A percentile compares a stretch with the other conserved stretches of the same genome.
Evolutionary conservation across 1,140 invertebrate species (phyloP).

Genomic region (Pollicipes pollicipes): DNA sequence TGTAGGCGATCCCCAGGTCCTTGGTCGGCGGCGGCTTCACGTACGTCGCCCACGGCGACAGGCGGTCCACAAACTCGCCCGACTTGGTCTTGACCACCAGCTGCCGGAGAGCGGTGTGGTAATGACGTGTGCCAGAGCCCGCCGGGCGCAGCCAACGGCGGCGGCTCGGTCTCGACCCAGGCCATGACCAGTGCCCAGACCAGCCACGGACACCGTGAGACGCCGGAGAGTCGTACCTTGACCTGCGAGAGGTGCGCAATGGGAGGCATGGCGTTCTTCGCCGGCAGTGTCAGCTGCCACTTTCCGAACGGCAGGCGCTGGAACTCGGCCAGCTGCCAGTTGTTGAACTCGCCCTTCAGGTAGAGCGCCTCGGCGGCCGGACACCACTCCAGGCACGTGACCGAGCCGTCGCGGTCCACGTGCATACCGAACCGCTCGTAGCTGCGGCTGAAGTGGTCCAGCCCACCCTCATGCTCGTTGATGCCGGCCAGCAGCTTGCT

Average conservation of each 20-base stretch:
- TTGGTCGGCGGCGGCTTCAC: too few relatives aligned
- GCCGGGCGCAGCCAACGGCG: too few relatives aligned
- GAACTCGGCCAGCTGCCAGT: constrained; percentile 24
- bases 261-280: too few relatives aligned
- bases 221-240: too few relatives aligned
- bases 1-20: constrained; percentile 49
- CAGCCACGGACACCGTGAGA: too few relatives aligned
- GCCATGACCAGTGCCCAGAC: too few relatives aligned
- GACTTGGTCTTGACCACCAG: constrained; percentile 52
- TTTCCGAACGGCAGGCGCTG: too few relatives aligned
- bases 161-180: too few relatives aligned
- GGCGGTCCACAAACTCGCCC: constrained; percentile 45
- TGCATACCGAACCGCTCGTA: constrained; percentile 83
- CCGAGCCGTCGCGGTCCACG: constrained; percentile 62
- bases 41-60: constrained; percentile 39
- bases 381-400: constrained; percentile 83
- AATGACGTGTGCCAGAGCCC: too few relatives aligned
- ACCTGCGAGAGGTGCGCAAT: too few relatives aligned
- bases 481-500: constrained; percentile 56
- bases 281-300: constrained; percentile 3
- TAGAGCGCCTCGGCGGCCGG: constrained; percentile 75
- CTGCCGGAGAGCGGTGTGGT: too few relatives aligned
- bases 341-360: constrained; percentile 92
- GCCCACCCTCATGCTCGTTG: constrained; percentile 51
- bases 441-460: constrained; percentile 64